Percentiles rank a stretch among this genome's conserved stretches.
Evolutionary conservation across 2,797 vertebrate species (phyloP).

Genomic region (Mycteria americana): DNA sequence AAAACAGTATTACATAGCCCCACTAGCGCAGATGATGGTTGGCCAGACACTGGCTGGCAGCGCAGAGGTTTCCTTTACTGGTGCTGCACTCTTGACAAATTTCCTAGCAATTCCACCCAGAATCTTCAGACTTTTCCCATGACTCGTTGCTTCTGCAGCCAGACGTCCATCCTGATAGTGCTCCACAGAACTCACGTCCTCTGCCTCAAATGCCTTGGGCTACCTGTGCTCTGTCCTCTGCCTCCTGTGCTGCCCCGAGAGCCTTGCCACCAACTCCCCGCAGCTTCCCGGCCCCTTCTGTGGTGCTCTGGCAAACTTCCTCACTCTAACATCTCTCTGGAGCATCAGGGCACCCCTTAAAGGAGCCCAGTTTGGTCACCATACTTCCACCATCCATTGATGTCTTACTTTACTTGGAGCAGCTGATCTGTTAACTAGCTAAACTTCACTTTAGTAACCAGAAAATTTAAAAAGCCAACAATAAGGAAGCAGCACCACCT

Average conservation of each 20-base stretch:
- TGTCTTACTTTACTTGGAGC: background rate
- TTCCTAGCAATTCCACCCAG: background rate
- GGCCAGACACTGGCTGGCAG: background rate
- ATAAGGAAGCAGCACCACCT: background rate
- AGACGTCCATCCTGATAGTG: background rate
- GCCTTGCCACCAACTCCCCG: background rate
- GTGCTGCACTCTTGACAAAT: background rate
- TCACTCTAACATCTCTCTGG: background rate
- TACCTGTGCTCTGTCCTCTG: background rate
- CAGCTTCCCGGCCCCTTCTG: background rate
- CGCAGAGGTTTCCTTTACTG: background rate
- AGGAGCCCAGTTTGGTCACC: background rate
- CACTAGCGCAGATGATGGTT: accelerated
- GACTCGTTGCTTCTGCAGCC: background rate
- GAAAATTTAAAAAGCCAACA: background rate
- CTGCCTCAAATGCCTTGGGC: background rate
- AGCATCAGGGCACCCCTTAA: background rate
- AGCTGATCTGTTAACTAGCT: background rate
- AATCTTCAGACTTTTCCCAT: background rate
- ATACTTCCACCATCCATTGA: background rate
- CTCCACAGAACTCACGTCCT: background rate
- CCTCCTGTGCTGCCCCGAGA: background rate
- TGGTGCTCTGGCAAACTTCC: background rate
- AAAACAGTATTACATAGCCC: background rate
- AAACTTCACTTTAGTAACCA: background rate